Conservation (phyloP, 2,113 vertebrate species). For the Hippolais icterina region DNA sequence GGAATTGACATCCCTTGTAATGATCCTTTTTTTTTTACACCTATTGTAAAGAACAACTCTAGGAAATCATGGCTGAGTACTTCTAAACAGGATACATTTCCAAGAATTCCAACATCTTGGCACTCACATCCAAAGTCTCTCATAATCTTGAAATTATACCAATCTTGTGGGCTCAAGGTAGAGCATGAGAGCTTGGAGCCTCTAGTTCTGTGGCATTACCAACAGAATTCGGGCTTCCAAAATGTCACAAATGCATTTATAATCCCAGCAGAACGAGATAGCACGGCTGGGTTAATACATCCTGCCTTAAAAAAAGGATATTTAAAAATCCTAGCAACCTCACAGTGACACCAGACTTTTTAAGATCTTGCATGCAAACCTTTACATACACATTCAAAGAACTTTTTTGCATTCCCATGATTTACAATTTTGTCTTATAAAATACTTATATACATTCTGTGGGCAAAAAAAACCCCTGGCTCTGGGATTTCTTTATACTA, state of each 20-base stretch:
- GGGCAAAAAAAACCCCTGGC: background rate
- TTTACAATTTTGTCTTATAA: background rate
- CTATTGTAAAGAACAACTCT: background rate
- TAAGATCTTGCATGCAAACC: background rate
- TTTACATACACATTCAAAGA: background rate
- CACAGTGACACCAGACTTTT: background rate
- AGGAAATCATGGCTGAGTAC: background rate
- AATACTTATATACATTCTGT: background rate
- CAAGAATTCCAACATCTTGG: slow-evolving; percentile 3
- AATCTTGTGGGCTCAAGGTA: background rate
- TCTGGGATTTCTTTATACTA: background rate
- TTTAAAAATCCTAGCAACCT: background rate
- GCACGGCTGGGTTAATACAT: background rate
- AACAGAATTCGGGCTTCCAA: background rate
- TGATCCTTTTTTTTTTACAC: background rate
- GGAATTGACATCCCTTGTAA: background rate
- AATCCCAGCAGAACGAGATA: background rate
- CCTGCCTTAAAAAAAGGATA: background rate
- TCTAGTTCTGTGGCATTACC: background rate
- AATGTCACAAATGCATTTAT: background rate
- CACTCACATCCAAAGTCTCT: background rate
- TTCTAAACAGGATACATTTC: slow-evolving; percentile 13
- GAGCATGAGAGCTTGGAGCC: background rate
- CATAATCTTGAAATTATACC: background rate
- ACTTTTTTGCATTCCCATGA: background rate